Evolutionary conservation across 2,888 invertebrate genomes (phyloP), one percentile per base, ranked within the genome.

Genomic region (Drosophila parthenogenetica): DNA sequence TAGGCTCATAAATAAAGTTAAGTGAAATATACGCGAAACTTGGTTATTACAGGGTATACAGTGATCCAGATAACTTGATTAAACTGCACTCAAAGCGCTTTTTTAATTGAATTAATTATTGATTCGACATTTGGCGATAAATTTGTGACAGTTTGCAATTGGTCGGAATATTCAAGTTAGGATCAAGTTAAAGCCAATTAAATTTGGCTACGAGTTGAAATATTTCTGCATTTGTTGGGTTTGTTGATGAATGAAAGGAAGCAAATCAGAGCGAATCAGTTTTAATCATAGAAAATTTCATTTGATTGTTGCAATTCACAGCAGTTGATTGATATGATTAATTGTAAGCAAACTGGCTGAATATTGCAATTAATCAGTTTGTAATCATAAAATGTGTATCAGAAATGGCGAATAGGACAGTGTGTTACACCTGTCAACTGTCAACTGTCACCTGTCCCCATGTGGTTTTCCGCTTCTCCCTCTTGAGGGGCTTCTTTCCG

Each of bases 401-500:
- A 45, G 13, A 11, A 10, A 32, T 10, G 4, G 10, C 11, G 19
- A 5, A 29, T 32, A 5, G 11, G 22, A 55, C 11, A 55, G 45
- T 19, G 37, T 54, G 29, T 14, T 14, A 29, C 17, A 42, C 19
- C 46, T 69, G 53, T 58, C 29, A 29, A 19, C 19, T 19, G 19
- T 19, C 19, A 19, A 29, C 29, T 29, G 54, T 54, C 45, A 42
- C 39, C 45, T 40, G 40, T 22, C 16, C 1, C 32, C 29, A 17
- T 59, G 35, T 32, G 10, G 35, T 32, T 16, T 43, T 22, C 13
- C 14, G n/a, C 16, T 37, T 25, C 29, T 16, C n/a, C 25, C 58
- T 29, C 37, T 67, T 68, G 65, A 51, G 49, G 53, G 81, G 82
- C 69, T 87, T 81, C 86, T 59, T 75, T 67, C 67, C 71, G 67